Evolutionary conservation across 2,113 vertebrate species (phyloP), one percentile per base, ranked within the genome.

Genomic region (Corythaixoides concolor): DNA sequence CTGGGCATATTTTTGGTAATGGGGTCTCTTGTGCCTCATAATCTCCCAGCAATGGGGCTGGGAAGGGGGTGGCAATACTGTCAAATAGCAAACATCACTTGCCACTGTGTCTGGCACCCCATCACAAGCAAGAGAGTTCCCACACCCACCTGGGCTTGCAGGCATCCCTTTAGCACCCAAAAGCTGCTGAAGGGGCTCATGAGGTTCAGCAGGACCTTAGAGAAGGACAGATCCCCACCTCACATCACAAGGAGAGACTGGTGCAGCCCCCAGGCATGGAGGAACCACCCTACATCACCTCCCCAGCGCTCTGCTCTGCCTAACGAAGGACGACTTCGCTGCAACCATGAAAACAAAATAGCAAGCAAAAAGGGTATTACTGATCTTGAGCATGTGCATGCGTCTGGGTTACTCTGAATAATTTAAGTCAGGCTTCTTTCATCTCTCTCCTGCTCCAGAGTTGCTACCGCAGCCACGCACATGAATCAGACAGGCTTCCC

Each of bases 371-470:
- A 90, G 70, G 73, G 4, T 39, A 69, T 55, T 89, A 74, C 47
- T 69, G 62, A 82, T 92, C 77, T 87, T 0, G 0, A 90, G 84
- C 89, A n/a, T 27, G 77, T 79, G 49, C 7, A 0, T 4, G 53
- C 76, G 73, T 50, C 78, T 92, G 84, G 32, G 35, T 55, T 76
- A 9, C 80, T 68, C 72, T 97, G 86, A 92, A 95, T 92, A 89
- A 97, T 95, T 96, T 68, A 96, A 72, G 43, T 6, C 32, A 50
- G 53, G 41, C 14, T 68, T 37, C 94, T 97, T 95, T 96, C 66
- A 93, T 93, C 76, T 95, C 72, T 64, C 35, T 78, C 19, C 87
- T 72, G 69, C 30, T 91, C 75, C 27, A 20, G 64, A 70, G 52
- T 19, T 52, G 68, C 73, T 91, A 62, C n/a, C 2, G 3, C 52